Conservation (phyloP, 2,113 vertebrate species). For the Platanista minor region DNA sequence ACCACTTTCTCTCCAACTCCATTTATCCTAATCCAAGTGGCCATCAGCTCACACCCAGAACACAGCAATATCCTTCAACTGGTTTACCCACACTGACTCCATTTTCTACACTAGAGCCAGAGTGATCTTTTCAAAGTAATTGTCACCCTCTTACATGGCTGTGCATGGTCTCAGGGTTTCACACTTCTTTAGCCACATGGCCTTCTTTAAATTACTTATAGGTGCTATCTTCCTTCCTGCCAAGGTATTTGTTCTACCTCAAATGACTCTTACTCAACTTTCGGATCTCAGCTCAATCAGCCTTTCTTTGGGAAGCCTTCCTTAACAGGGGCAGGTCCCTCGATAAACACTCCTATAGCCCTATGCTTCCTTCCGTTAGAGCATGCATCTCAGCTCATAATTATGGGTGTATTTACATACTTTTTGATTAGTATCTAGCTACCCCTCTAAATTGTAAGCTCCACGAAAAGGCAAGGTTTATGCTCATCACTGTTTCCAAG, state of each 20-base stretch:
- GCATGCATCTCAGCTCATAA: background rate
- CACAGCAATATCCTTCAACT: background rate
- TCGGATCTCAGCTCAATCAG: background rate
- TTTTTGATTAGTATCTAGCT: background rate
- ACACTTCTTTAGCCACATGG: background rate
- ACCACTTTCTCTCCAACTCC: background rate
- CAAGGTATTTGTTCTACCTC: background rate
- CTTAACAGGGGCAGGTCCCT: background rate
- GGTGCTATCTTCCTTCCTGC: background rate
- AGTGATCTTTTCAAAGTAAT: background rate
- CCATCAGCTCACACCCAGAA: background rate
- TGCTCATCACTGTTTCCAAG: constrained; percentile 2
- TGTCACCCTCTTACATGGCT: background rate
- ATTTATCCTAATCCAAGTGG: background rate
- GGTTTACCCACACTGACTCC: background rate
- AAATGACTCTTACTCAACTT: background rate
- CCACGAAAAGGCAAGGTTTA: background rate
- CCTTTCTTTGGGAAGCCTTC: background rate
- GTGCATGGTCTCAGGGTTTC: background rate
- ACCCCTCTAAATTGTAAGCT: background rate
- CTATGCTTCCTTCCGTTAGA: background rate
- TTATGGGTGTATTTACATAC: background rate
- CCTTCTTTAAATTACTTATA: background rate
- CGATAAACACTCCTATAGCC: background rate
- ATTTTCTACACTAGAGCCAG: background rate